A percentile compares a stretch with the other conserved stretches of the same genome.
phyloP scores from a whole-genome alignment of 2,113 vertebrate species.

The Notarius lentiginosus region DNA sequence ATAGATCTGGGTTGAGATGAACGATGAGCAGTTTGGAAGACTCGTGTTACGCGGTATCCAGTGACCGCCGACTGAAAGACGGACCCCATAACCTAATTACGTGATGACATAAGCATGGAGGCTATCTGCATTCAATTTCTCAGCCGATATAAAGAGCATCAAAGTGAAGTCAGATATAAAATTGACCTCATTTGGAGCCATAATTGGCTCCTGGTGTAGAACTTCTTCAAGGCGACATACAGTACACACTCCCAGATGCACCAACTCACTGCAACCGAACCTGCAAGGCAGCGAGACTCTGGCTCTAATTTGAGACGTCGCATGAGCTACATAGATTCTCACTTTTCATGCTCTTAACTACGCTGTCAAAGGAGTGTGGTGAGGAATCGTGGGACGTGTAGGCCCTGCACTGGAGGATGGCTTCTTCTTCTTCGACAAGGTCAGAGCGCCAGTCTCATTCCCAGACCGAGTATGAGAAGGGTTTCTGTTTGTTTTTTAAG shows the following conservation, averaged over 20 bases:
- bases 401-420: background rate
- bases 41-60: background rate
- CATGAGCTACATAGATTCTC: slow-evolving; percentile 63
- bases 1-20: slow-evolving; percentile 45
- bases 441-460: background rate
- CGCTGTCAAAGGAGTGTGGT: slow-evolving; percentile 66
- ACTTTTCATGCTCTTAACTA: slow-evolving; percentile 77
- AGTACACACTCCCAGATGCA: slow-evolving; percentile 32
- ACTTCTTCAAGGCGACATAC: background rate
- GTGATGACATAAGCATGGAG: slow-evolving; percentile 59
- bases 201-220: background rate
- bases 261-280: slow-evolving; percentile 61
- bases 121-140: slow-evolving; percentile 50
- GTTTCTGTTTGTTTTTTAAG: no score
- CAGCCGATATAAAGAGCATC: slow-evolving; percentile 43
- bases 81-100: slow-evolving; percentile 56
- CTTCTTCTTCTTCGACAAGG: background rate
- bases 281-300: slow-evolving; percentile 62
- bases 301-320: slow-evolving; percentile 78
- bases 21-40: slow-evolving; percentile 37
- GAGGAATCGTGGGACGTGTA: slow-evolving; percentile 48
- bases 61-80: slow-evolving; percentile 59
- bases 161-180: background rate
- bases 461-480: background rate
- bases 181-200: background rate